A percentile compares a stretch with the other conserved stretches of the same genome.
These are phyloP conservation scores for Eristalis intricaria DNA, from an alignment of 2,888 invertebrate species.

Conservation along the genomic window DNA sequence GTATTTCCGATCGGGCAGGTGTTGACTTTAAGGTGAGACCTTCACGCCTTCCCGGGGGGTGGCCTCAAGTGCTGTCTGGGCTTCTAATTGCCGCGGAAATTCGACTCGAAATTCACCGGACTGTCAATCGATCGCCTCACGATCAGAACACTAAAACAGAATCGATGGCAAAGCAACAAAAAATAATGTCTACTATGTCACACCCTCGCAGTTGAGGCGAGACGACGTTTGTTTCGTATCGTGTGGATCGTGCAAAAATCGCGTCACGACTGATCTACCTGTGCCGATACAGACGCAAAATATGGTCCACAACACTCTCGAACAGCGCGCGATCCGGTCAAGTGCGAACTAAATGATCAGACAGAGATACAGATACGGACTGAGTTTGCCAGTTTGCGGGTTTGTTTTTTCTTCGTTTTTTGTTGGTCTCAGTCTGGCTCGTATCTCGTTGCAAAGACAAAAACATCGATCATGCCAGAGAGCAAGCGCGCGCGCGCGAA, in stretches of 20 bases:
- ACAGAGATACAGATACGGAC: constrained; percentile 51
- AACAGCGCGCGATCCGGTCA: constrained; percentile 49
- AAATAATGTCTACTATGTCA: neutral
- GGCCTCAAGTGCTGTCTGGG: constrained; percentile 17
- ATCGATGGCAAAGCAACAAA: too few species aligned
- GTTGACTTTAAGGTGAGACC: constrained; percentile 57
- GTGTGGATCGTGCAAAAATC: constrained; percentile 79
- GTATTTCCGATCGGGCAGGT: constrained; percentile 62
- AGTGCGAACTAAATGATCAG: constrained; percentile 64
- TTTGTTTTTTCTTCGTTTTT: neutral
- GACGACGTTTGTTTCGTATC: constrained; percentile 41
- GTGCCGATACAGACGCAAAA: constrained; percentile 71
- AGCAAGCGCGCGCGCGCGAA: constrained; percentile 57
- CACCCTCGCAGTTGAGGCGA: neutral
- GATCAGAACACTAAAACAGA: neutral
- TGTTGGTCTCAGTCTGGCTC: constrained; percentile 6
- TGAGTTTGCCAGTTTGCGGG: neutral
- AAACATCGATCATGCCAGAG: constrained; percentile 63
- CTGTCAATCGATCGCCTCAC: constrained; percentile 7
- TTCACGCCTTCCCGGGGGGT: constrained; percentile 51
- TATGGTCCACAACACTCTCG: constrained; percentile 64
- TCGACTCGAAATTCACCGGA: constrained; percentile 4
- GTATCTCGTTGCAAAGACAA: constrained; percentile 53
- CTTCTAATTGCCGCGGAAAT: constrained; percentile 33
- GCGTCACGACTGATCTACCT: constrained; percentile 81